Percentiles rank a stretch among this genome's conserved stretches.
These are phyloP conservation scores for Plecturocebus donacophilus DNA, from an alignment of 2,113 vertebrate genomes.

Conservation along the genomic window DNA sequence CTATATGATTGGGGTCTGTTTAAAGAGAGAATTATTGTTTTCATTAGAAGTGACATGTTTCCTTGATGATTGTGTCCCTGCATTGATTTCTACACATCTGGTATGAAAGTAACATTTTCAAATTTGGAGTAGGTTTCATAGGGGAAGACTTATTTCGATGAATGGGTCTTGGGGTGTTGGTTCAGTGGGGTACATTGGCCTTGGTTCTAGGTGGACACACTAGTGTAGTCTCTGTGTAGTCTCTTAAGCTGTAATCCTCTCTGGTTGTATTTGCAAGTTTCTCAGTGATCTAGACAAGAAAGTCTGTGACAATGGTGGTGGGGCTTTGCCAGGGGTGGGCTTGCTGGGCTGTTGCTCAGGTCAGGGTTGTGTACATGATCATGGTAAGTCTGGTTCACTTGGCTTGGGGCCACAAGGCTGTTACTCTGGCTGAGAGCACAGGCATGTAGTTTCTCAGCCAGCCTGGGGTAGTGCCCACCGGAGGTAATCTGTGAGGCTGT, in stretches of 20 bases:
- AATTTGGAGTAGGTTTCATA: not conserved
- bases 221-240: not conserved
- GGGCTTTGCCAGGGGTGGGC: not conserved
- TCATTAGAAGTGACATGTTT: not conserved
- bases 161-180: not conserved
- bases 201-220: not conserved
- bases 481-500: not conserved
- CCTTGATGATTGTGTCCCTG: not conserved
- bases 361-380: not conserved
- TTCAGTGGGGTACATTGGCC: not conserved
- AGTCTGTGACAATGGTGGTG: not conserved
- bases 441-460: not conserved
- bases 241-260: not conserved
- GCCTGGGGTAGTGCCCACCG: no score
- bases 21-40: not conserved
- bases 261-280: not conserved
- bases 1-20: not conserved
- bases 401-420: not conserved
- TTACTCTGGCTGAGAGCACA: not conserved
- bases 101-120: not conserved
- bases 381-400: not conserved
- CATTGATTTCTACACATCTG: not conserved
- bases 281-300: not conserved
- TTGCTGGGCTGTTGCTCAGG: not conserved
- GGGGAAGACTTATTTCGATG: not conserved